A percentile compares a stretch with the other conserved stretches of the same genome.
Conservation (phyloP, 2,113 vertebrate species). For the Haliaeetus leucogaster region DNA sequence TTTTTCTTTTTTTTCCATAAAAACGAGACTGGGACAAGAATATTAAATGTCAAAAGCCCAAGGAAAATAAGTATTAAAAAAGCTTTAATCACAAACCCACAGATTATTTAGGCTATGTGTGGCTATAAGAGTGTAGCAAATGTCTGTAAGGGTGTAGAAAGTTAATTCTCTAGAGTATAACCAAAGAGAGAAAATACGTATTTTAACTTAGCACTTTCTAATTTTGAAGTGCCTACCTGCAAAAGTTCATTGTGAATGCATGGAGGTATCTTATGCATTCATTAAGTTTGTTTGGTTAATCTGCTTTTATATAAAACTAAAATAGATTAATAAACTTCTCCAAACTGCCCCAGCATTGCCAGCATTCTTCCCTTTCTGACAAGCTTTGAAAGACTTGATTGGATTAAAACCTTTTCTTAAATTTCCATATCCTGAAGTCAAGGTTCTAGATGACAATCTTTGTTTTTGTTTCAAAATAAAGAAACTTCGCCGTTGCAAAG, state of each 20-base stretch:
- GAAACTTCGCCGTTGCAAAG: background rate
- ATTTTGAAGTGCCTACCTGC: constrained; percentile 8
- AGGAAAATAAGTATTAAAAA: background rate
- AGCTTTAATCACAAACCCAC: background rate
- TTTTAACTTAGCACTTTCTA: background rate
- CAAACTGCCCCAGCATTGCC: background rate
- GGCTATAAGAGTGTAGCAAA: background rate
- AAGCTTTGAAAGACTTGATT: constrained; percentile 9
- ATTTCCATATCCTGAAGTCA: constrained; percentile 4
- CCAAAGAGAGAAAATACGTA: background rate
- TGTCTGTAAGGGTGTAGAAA: background rate
- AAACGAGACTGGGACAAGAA: background rate
- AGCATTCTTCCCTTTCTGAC: background rate
- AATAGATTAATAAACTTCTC: constrained; percentile 17
- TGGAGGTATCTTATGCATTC: background rate
- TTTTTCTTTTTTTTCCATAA: background rate
- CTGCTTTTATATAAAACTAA: constrained; percentile 11
- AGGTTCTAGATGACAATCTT: constrained; percentile 16
- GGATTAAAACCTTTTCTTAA: constrained; percentile 16
- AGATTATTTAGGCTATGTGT: background rate
- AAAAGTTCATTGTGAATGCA: background rate
- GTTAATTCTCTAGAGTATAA: background rate
- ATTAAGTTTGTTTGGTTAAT: constrained; percentile 32
- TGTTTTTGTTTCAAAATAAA: constrained; percentile 41
- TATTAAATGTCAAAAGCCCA: background rate